Percentiles rank a stretch among this genome's conserved stretches.
phyloP scores from a whole-genome alignment of 1,140 invertebrate species.

The Bombus ignitus region DNA sequence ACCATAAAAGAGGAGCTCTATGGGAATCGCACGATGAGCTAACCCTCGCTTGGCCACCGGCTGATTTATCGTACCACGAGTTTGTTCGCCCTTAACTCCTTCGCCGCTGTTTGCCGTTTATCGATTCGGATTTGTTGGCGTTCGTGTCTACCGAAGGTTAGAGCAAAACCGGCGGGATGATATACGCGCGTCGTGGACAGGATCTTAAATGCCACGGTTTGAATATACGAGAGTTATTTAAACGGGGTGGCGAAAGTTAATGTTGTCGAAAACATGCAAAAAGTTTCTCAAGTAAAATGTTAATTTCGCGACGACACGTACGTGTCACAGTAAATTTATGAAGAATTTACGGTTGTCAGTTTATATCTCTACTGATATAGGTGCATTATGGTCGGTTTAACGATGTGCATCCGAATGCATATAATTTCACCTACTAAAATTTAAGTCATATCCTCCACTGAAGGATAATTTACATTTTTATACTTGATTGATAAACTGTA shows the following conservation, averaged over 20 bases:
- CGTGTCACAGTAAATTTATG: neutral
- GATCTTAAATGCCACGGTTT: neutral
- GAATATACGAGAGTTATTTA: neutral
- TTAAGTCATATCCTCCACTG: too few relatives aligned
- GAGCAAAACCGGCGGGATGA: neutral
- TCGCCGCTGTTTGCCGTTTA: neutral
- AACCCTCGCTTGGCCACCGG: neutral
- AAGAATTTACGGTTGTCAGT: too few relatives aligned
- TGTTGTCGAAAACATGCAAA: neutral
- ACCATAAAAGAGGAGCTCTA: conserved; percentile 43
- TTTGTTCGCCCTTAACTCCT: neutral
- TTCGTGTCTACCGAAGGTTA: too few relatives aligned
- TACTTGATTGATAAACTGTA: too few relatives aligned
- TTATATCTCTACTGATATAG: too few relatives aligned
- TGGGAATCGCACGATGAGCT: conserved; percentile 2
- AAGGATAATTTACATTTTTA: too few relatives aligned
- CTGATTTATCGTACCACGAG: conserved; percentile 50
- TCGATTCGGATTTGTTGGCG: neutral
- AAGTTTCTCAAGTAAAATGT: neutral
- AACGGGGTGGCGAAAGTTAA: neutral
- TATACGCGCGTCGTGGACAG: neutral
- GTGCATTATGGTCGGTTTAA: too few relatives aligned
- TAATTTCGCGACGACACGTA: neutral
- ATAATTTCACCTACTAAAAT: too few relatives aligned
- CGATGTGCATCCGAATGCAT: too few relatives aligned